Base-by-base conservation (phyloP, 2,888 invertebrate genomes). In the Bembecia ichneumoniformis region DNA sequence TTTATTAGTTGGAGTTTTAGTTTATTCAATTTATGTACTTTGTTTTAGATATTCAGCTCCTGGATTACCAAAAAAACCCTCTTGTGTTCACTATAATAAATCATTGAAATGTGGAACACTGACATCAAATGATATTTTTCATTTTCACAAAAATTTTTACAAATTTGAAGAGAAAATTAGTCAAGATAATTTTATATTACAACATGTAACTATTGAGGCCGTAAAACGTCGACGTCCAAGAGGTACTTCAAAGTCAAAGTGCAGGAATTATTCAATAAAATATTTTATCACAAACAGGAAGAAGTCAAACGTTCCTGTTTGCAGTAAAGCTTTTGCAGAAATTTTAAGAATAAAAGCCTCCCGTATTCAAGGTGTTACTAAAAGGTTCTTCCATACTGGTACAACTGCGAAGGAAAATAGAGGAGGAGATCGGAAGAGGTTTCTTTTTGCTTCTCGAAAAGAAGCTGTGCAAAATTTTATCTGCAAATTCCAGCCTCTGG, bases 391-490 rank as follows among this genome's bases (percentile, higher is more conserved):
- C 13, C 43, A 51, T 40, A 48, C 46, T 51, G 56, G 52, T 47
- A 13, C 46, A 35, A 17, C 51, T 34, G 54, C 52, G 13, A 49
- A 46, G 17, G 51, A 55, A 51, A 53, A 43, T 34, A 43, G 55
- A 49, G 55, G 53, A 40, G 51, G 55, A 20, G 46, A 55, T 35
- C 35, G 53, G 48, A 55, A 55, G 15, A n/a, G 47, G 16, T 50
- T 50, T 50, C 44, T 10, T 10, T 52, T 49, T 17, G 34, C 20
- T 4, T 47, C 52, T 17, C 17, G 43, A 47, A 36, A 17, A 49
- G 52, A 52, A 50, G 48, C 52, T 13, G 52, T 50, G 5, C 36
- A 45, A 40, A 52, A 52, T 35, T 50, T 50, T 48, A 47, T 52
- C 9, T 35, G 48, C 20, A 50, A 40, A 17, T 52, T 52, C 13